Conservation (phyloP, 2,797 vertebrate genomes). For the Spinus pinus region DNA sequence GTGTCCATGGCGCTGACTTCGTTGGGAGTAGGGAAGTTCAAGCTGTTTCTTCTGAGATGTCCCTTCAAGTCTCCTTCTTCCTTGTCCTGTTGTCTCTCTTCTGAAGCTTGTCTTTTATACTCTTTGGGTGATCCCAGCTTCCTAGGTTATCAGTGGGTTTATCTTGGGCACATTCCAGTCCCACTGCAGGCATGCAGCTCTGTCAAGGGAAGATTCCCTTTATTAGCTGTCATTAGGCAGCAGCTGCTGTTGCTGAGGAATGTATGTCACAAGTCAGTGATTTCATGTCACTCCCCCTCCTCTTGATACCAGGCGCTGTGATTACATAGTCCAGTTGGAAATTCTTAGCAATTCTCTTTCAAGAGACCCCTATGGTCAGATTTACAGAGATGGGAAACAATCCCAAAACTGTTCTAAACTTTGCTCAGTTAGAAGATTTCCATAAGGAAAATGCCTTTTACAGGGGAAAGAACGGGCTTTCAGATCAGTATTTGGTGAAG, state of each 20-base stretch:
- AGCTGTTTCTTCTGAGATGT: neutral
- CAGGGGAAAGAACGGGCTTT: neutral
- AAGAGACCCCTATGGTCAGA: constrained; percentile 47
- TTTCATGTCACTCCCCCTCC: constrained; percentile 69
- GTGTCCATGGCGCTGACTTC: constrained; percentile 62
- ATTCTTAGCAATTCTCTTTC: constrained; percentile 64
- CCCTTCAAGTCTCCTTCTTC: constrained; percentile 17
- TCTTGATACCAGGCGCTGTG: constrained; percentile 57
- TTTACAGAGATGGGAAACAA: neutral
- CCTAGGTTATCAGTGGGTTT: constrained; percentile 74
- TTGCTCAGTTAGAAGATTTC: neutral
- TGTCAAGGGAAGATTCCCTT: constrained; percentile 79
- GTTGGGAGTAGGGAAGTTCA: neutral
- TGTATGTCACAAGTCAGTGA: constrained; percentile 75
- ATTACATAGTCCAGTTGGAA: constrained; percentile 63
- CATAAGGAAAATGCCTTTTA: neutral
- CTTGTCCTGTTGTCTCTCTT: neutral
- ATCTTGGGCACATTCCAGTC: constrained; percentile 84
- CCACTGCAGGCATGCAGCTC: constrained; percentile 72
- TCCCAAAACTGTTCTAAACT: neutral
- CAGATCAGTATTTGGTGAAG: neutral
- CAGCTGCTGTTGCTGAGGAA: constrained; percentile 68
- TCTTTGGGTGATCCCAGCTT: constrained; percentile 49
- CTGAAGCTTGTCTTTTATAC: constrained; percentile 63
- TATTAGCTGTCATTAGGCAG: constrained; percentile 80